Conservation (phyloP, 2,888 invertebrate species). For the Alsophila aescularia region DNA sequence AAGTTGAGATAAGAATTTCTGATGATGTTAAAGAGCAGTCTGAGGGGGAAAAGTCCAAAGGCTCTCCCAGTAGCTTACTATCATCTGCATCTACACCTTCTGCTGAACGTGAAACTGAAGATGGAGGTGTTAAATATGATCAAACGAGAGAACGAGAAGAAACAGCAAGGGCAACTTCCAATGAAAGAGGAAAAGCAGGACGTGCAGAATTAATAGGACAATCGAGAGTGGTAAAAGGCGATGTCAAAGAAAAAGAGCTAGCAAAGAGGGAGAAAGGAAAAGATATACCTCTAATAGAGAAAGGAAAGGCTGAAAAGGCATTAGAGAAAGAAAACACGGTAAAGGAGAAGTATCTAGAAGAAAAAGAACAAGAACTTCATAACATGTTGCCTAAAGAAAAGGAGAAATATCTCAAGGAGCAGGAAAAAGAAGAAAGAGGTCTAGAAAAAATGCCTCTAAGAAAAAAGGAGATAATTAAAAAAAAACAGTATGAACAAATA, state of each 20-base stretch:
- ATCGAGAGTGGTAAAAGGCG: neutral
- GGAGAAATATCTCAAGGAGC: conserved; percentile 21
- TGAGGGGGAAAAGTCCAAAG: no score
- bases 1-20: conserved; percentile 56
- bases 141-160: conserved; percentile 7
- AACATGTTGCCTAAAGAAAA: conserved; percentile 16
- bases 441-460: no score
- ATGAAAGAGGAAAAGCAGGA: neutral
- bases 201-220: neutral
- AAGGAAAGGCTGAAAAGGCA: neutral
- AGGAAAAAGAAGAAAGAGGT: no score
- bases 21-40: neutral
- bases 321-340: neutral
- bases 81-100: neutral
- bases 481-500: neutral
- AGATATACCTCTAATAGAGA: neutral
- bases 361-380: conserved; percentile 27
- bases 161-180: neutral
- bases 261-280: neutral
- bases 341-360: conserved; percentile 16
- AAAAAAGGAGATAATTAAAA: no score
- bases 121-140: no score
- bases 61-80: no score
- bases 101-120: conserved; percentile 4
- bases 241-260: conserved; percentile 10